Base-by-base conservation (phyloP, 2,797 vertebrate genomes). In the Crocodylus rhombifer region DNA sequence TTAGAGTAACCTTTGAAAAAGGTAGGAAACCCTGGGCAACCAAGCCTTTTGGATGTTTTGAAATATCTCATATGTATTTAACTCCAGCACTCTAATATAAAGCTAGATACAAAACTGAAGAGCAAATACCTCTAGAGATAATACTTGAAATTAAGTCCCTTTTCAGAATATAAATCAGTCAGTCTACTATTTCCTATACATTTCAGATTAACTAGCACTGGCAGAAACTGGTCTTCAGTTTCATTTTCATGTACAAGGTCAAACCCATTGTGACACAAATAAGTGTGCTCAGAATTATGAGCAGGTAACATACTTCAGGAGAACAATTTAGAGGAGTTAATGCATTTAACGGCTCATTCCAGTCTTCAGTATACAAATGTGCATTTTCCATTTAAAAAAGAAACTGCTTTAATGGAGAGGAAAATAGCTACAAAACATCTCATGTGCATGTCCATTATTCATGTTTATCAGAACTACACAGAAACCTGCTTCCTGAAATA, bases 351-450 rank as follows among this genome's bases (percentile, higher is more conserved):
- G 91, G 87, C 86, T 89, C 87, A 57, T 86, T 95, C 61, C 60
- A 74, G 58, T 80, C 36, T 83, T 56, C 61, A 60, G 1, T 1
- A 63, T 28, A 71, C 4, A 57, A 87, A 94, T 67, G 77, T 95
- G 77, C 58, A 65, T 61, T 84, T 95, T 80, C 90, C 87, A 88
- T 93, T 96, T 82, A 96, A 95, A 77, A 56, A 16, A 89, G 65
- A 85, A 94, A 91, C 87, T 74, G 67, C 80, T 77, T 95, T 95
- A 94, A 91, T 80, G 63, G 89, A 88, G 83, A 86, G 92, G 89
- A 83, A 95, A 95, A 93, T 23, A 93, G 91, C 92, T 92, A 92
- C 75, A 63, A 17, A 57, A 90, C 74, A 69, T 82, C 56, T 42
- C 67, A n/a, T 60, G 58, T 61, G 84, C 51, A 77, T 20, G 42